A percentile compares a stretch with the other conserved stretches of the same genome.
These are phyloP conservation scores for Paramormyrops hopkinsi DNA, from an alignment of 2,797 vertebrate species.

Conservation along the genomic window DNA sequence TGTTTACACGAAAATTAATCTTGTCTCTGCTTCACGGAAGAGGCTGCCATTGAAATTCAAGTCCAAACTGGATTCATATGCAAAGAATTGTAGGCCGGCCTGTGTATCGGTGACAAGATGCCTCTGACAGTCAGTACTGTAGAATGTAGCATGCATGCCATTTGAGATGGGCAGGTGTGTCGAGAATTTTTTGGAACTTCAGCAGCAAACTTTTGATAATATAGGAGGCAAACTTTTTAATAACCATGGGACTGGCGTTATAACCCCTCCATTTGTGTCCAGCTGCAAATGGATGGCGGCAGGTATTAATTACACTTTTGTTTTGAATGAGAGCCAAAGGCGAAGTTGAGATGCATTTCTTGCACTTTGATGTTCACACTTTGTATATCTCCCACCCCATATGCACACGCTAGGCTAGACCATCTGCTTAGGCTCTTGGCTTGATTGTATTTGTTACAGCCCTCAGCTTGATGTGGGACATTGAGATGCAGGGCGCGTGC, in stretches of 20 bases:
- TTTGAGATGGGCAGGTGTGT: neutral
- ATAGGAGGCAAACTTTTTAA: neutral
- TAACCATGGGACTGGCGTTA: neutral
- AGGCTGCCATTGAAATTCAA: neutral
- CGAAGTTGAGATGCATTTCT: neutral
- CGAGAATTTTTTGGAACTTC: neutral
- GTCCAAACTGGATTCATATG: conserved; percentile 27
- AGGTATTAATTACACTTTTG: neutral
- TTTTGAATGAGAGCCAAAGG: neutral
- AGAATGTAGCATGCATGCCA: neutral
- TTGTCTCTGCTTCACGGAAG: neutral
- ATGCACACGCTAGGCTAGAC: neutral
- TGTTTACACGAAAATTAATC: neutral
- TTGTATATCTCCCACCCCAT: neutral
- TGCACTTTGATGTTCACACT: neutral
- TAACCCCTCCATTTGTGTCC: neutral
- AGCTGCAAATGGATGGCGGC: neutral
- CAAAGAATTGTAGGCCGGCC: neutral
- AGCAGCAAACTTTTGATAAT: neutral
- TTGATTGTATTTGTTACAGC: neutral
- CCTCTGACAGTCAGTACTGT: neutral
- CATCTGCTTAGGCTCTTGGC: neutral
- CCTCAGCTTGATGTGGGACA: neutral
- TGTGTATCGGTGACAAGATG: neutral
- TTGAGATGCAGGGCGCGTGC: neutral